Evolutionary conservation across 1,140 invertebrate genomes (phyloP).

Genomic region (Aphis gossypii): DNA sequence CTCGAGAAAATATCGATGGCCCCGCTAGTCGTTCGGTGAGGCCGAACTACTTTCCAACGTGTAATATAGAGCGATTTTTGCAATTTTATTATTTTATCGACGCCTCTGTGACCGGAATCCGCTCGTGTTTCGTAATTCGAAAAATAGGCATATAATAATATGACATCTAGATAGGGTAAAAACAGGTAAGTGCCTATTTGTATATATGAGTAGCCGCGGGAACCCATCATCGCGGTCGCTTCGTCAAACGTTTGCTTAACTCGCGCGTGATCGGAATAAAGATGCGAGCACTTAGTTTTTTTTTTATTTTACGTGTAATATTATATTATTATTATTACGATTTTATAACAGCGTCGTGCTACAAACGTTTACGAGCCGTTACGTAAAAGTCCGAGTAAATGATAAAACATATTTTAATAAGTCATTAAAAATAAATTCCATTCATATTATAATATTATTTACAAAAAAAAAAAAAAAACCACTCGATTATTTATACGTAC

Average conservation of each 20-base stretch:
- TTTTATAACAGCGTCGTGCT: neutral
- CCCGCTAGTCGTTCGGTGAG: neutral
- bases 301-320: neutral
- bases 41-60: slow-evolving; percentile 56
- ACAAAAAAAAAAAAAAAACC: neutral
- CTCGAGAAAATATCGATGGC: slow-evolving; percentile 44
- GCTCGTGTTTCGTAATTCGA: neutral
- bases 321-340: neutral
- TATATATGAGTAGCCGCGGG: neutral
- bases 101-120: slow-evolving; percentile 40
- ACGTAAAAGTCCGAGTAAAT: neutral
- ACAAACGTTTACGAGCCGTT: neutral
- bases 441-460: neutral
- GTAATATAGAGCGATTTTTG: slow-evolving; percentile 22
- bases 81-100: slow-evolving; percentile 28
- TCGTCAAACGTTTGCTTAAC: neutral
- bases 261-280: neutral
- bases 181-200: neutral
- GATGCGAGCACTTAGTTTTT: neutral
- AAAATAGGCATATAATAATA: slow-evolving; percentile 30
- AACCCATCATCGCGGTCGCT: neutral
- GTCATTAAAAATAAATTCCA: neutral
- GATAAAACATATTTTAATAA: neutral
- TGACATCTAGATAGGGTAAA: neutral
- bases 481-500: no score